Evolutionary conservation across 30 jellyfish, hydroid and myxozoan genomes (phyloP).

Genomic region (Turritopsis dohrnii): DNA sequence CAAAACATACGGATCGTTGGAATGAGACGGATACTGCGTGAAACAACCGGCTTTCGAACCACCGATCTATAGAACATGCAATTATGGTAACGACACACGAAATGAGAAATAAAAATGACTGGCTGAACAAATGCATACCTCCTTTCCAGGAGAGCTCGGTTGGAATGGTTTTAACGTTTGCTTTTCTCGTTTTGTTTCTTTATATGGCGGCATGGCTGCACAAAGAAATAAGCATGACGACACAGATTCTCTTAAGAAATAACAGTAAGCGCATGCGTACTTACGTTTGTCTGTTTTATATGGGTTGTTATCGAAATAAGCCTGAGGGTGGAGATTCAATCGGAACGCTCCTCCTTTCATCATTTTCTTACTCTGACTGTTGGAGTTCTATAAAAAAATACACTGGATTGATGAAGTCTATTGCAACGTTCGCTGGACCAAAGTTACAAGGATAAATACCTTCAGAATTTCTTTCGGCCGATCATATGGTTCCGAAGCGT

Average conservation of each 20-base stretch:
- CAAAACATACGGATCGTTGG: conserved; percentile 75
- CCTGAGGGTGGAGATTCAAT: conserved; percentile 69
- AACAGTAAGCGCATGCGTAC: too few relatives aligned
- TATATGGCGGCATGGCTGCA: conserved; percentile 68
- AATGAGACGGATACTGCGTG: conserved; percentile 74
- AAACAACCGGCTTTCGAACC: conserved; percentile 97
- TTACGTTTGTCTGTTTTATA: conserved; percentile 85
- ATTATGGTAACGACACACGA: background rate
- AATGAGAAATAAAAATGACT: background rate
- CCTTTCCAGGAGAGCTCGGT: conserved; percentile 91
- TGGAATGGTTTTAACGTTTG: conserved; percentile 64
- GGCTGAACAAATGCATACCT: too few relatives aligned
- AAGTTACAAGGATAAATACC: background rate
- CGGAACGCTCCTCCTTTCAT: conserved; percentile 77
- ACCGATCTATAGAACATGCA: conserved; percentile 52
- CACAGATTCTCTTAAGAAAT: background rate
- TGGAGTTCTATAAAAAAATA: conserved; percentile 37
- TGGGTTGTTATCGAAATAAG: conserved; percentile 75
- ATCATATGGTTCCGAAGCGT: conserved; percentile 86
- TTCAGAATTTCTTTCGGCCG: conserved; percentile 65
- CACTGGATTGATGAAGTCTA: background rate
- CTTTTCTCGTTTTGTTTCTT: conserved; percentile 41
- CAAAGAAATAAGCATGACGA: background rate
- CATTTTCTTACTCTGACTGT: conserved; percentile 49
- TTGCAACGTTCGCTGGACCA: too few relatives aligned